Percentiles rank a stretch among this genome's conserved stretches.
phyloP scores from a whole-genome alignment of 2,888 invertebrate species.

The Hydriomena furcata region DNA sequence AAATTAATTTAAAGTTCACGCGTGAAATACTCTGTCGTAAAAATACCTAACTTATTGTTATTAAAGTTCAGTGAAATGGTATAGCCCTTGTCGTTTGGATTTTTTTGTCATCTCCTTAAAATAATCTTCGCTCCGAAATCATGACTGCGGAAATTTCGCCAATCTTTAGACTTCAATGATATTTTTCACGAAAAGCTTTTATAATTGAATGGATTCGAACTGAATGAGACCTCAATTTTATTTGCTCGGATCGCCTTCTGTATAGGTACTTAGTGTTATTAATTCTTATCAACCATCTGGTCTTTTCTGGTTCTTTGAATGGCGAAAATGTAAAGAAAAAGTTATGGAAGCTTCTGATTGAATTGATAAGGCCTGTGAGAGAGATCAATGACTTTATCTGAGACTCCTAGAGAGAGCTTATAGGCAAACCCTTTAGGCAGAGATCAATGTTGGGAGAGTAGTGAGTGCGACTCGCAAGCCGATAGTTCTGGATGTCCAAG shows the following conservation, averaged over 20 bases:
- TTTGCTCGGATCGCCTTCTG: conserved; percentile 38
- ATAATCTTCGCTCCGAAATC: conserved; percentile 23
- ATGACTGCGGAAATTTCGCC: conserved; percentile 31
- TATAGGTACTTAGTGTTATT: conserved; percentile 56
- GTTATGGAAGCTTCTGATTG: conserved; percentile 59
- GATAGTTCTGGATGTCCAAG: not conserved
- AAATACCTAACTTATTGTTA: not conserved
- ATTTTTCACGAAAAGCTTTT: conserved; percentile 38
- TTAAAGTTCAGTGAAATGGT: not conserved
- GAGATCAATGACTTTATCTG: conserved; percentile 66
- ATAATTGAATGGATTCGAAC: conserved; percentile 42
- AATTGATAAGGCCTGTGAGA: conserved; percentile 64
- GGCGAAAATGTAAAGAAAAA: conserved; percentile 38
- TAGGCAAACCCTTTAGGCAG: conserved; percentile 66
- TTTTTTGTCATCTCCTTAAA: conserved; percentile 7
- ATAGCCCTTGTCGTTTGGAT: too few species aligned
- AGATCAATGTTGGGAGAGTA: conserved; percentile 56
- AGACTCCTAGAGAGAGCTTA: conserved; percentile 62
- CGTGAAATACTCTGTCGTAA: not conserved
- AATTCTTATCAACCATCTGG: conserved; percentile 50
- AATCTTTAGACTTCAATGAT: conserved; percentile 32
- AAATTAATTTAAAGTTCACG: conserved; percentile 22
- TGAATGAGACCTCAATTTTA: conserved; percentile 39
- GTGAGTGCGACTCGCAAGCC: conserved; percentile 32
- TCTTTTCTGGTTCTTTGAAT: conserved; percentile 43